Percentiles rank a stretch among this genome's conserved stretches.
Evolutionary conservation across 2,888 invertebrate genomes (phyloP).

Genomic region (Limnephilus rhombicus): DNA sequence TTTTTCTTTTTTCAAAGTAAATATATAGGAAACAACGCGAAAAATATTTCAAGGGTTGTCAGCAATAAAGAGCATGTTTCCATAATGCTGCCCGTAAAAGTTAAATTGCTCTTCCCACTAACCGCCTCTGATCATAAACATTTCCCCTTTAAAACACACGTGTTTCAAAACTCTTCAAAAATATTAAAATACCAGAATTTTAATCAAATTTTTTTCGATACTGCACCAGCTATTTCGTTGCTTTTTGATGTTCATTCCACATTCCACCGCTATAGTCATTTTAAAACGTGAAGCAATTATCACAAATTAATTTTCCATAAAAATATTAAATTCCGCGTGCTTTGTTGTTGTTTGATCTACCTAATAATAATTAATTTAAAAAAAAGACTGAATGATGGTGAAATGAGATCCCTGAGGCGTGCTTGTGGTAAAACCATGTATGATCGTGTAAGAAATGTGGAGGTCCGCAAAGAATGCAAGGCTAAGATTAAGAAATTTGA

Average conservation of each 20-base stretch:
- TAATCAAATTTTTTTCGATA: not conserved
- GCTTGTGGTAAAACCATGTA: too few species aligned
- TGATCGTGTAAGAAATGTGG: too few species aligned
- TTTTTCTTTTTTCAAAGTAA: not conserved
- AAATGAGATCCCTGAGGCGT: too few species aligned
- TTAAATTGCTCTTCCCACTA: not conserved
- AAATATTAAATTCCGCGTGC: not conserved
- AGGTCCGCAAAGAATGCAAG: too few species aligned
- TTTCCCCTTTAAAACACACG: not conserved
- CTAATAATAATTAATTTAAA: too few species aligned
- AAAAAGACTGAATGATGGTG: too few species aligned
- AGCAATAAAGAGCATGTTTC: not conserved
- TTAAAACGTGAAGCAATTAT: not conserved
- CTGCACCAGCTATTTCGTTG: not conserved
- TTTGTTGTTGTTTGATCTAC: conserved; percentile 5
- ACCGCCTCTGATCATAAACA: not conserved
- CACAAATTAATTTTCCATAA: not conserved
- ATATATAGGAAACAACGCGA: not conserved
- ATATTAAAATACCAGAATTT: not conserved
- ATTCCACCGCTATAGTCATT: not conserved
- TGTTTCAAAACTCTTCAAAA: not conserved
- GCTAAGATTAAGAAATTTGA: too few species aligned
- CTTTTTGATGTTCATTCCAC: not conserved
- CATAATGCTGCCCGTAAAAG: not conserved
- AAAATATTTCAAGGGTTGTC: not conserved